Evolutionary conservation across 2,113 vertebrate species (phyloP).

Genomic region (Oryctolagus cuniculus): DNA sequence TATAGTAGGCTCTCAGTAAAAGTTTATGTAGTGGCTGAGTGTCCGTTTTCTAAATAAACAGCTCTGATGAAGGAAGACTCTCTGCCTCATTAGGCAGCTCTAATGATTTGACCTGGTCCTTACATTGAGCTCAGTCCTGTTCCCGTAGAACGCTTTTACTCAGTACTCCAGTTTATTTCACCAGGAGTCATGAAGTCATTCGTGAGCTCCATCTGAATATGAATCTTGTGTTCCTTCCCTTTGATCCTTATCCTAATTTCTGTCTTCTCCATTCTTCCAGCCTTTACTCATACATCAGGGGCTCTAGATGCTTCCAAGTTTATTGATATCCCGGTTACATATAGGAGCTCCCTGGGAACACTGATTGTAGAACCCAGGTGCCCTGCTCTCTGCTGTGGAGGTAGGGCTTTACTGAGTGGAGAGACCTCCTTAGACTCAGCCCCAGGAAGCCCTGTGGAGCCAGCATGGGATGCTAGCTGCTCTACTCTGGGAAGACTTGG

Average conservation of each 20-base stretch:
- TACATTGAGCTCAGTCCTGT: not conserved
- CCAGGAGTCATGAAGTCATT: constrained; percentile 9
- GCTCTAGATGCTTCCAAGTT: not conserved
- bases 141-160: not conserved
- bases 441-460: not conserved
- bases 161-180: not conserved
- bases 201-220: not conserved
- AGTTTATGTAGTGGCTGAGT: not conserved
- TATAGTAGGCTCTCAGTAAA: not conserved
- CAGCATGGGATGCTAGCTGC: not conserved
- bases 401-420: not conserved
- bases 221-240: not conserved
- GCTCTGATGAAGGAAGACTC: not conserved
- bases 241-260: not conserved
- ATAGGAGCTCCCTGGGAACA: not conserved
- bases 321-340: not conserved
- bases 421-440: not conserved
- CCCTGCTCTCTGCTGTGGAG: not conserved
- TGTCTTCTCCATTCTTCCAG: not conserved
- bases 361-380: not conserved
- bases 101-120: not conserved
- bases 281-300: not conserved
- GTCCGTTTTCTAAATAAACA: not conserved
- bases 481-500: not conserved
- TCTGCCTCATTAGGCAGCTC: constrained; percentile 17